phyloP scores from a whole-genome alignment of 2,888 invertebrate species.

The Phoronis australis region DNA sequence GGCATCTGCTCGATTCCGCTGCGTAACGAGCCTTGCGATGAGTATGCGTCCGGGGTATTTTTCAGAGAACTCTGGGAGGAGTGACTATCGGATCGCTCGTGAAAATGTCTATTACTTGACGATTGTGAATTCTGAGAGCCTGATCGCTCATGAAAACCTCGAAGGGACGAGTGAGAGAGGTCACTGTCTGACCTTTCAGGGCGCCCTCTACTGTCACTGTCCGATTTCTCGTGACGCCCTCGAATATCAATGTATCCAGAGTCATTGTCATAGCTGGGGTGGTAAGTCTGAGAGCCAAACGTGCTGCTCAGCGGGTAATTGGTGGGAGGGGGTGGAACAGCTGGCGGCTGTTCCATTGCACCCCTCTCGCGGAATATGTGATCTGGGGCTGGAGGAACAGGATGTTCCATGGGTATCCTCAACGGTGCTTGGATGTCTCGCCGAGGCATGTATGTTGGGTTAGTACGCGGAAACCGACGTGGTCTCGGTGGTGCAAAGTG shows the following conservation, averaged over 20 bases:
- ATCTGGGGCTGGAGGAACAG: not conserved
- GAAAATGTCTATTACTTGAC: conserved; percentile 24
- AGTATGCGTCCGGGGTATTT: conserved; percentile 46
- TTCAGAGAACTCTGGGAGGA: conserved; percentile 60
- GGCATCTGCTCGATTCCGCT: conserved; percentile 14
- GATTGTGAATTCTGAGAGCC: conserved; percentile 34
- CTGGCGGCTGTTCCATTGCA: no score
- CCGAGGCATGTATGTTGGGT: no score
- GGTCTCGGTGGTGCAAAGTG: conserved; percentile 12
- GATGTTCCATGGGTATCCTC: not conserved
- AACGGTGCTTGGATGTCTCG: not conserved
- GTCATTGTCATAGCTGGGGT: not conserved
- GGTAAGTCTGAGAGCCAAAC: no score
- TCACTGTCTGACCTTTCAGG: conserved; percentile 49
- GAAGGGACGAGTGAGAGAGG: conserved; percentile 44
- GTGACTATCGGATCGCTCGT: conserved; percentile 42
- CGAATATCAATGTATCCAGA: not conserved
- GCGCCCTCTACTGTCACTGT: conserved; percentile 6
- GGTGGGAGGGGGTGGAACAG: no score
- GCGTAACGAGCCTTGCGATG: conserved; percentile 44
- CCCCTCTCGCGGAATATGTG: not conserved
- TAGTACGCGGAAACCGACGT: no score
- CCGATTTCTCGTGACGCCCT: not conserved
- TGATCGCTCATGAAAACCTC: conserved; percentile 24
- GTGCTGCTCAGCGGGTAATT: not conserved